Base-by-base conservation (phyloP, 2,888 invertebrate genomes). In the Calliphora vomitoria region DNA sequence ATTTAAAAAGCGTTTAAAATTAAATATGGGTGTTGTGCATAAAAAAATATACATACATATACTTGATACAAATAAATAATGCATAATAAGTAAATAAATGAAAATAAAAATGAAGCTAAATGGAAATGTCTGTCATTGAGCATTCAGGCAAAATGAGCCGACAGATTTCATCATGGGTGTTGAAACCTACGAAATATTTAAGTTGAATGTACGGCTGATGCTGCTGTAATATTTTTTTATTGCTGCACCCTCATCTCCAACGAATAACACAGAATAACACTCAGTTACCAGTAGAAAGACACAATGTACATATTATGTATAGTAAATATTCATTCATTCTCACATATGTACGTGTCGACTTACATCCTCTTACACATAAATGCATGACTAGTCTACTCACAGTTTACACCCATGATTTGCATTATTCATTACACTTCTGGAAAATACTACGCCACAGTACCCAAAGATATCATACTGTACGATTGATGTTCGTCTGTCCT, bases 361-460 rank as follows among this genome's bases (percentile, higher is more conserved):
- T n/a, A 13, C 20, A 13, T 72, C 15, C 20, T 15, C 50, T 53
- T 53, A 53, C 35, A n/a, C n/a, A 31, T 50, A 35, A 53, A 38
- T 53, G 13, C 15, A 71, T 50, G 13, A 50, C 15, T 15, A 25
- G 15, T 15, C 41, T 15, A 58, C 41, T 13, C 58, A 20, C 0
- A n/a, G 78, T 76, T 64, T 79, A 78, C 83, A 84, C 78, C 83
- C 78, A 84, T 84, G 78, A 84, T 84, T 84, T 84, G 78, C 83
- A 84, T 84, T 84, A 84, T 84, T 79, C 78, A 84, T 72, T 72
- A 66, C 64, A 84, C 44, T 79, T 15, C 55, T 55, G 15, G 20
- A 55, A 31, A 15, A 58, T 20, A 41, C 72, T 72, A 31, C 20
- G 58, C 41, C 38, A 55, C 72, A 20, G 20, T 58, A 55, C 4